Evolutionary conservation across 2,113 vertebrate genomes (phyloP).

Genomic region (Bujurquina vittata): DNA sequence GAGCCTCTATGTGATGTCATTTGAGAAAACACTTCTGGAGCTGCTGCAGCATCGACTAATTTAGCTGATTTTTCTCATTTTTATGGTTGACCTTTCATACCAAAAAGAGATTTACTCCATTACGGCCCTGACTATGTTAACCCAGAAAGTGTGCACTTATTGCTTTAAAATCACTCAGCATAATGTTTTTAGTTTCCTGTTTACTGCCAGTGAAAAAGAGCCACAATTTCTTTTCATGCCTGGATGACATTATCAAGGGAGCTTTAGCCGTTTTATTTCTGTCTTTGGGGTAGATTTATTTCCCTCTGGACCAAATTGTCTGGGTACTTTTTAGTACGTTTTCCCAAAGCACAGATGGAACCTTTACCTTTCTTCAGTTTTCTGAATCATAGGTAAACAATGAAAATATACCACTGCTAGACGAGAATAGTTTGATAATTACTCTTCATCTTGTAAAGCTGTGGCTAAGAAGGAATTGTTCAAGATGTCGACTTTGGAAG

Average conservation of each 20-base stretch:
- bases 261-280: background rate
- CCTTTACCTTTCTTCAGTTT: background rate
- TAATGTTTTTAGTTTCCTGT: conserved; percentile 3
- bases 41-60: background rate
- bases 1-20: background rate
- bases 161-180: conserved; percentile 26
- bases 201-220: background rate
- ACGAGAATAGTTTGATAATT: conserved; percentile 35
- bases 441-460: conserved; percentile 24
- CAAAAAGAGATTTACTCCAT: conserved; percentile 24
- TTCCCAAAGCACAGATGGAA: background rate
- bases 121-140: background rate
- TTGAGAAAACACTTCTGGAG: background rate
- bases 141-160: background rate
- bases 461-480: conserved; percentile 55
- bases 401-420: conserved; percentile 11
- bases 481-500: conserved; percentile 47
- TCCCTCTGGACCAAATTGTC: background rate
- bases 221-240: background rate
- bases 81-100: conserved; percentile 43
- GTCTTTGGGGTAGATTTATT: background rate
- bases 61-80: conserved; percentile 18
- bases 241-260: conserved; percentile 4
- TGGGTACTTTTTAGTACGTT: background rate
- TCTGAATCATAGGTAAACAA: background rate